phyloP scores from a whole-genome alignment of 2,888 invertebrate species.

The Euzetes globulus region DNA sequence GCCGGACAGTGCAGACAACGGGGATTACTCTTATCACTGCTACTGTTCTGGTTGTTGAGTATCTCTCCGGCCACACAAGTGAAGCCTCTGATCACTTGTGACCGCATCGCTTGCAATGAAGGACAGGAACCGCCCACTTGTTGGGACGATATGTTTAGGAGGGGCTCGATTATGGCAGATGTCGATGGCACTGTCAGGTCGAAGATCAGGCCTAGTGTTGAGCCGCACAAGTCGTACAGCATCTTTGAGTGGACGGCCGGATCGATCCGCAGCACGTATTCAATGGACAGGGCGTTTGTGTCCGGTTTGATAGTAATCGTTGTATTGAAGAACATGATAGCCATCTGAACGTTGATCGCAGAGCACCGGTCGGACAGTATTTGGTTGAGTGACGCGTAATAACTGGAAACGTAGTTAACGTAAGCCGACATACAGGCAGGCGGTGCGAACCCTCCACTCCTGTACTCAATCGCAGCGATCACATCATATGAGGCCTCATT shows the following conservation, averaged over 20 bases:
- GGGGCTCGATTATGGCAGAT: slow-evolving; percentile 76
- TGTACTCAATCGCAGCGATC: slow-evolving; percentile 72
- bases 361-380: slow-evolving; percentile 84
- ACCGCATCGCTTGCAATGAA: slow-evolving; percentile 67
- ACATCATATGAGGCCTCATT: slow-evolving; percentile 92
- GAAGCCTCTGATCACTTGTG: slow-evolving; percentile 77
- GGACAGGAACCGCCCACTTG: slow-evolving; percentile 83
- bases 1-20: slow-evolving; percentile 76
- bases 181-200: slow-evolving; percentile 88
- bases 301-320: slow-evolving; percentile 49
- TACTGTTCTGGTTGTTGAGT: slow-evolving; percentile 81
- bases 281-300: slow-evolving; percentile 55
- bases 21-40: slow-evolving; percentile 46
- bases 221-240: slow-evolving; percentile 87
- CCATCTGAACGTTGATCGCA: slow-evolving; percentile 87
- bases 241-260: slow-evolving; percentile 83
- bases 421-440: slow-evolving; percentile 74
- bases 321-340: slow-evolving; percentile 78
- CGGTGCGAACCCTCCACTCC: slow-evolving; percentile 82
- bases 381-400: slow-evolving; percentile 68
- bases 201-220: slow-evolving; percentile 83
- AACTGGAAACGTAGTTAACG: slow-evolving; percentile 52
- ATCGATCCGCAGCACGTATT: slow-evolving; percentile 75
- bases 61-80: slow-evolving; percentile 90
- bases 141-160: slow-evolving; percentile 70